Percentiles rank a stretch among this genome's conserved stretches.
phyloP scores from a whole-genome alignment of 1,140 invertebrate genomes.

The Drosophila ercepeae region DNA sequence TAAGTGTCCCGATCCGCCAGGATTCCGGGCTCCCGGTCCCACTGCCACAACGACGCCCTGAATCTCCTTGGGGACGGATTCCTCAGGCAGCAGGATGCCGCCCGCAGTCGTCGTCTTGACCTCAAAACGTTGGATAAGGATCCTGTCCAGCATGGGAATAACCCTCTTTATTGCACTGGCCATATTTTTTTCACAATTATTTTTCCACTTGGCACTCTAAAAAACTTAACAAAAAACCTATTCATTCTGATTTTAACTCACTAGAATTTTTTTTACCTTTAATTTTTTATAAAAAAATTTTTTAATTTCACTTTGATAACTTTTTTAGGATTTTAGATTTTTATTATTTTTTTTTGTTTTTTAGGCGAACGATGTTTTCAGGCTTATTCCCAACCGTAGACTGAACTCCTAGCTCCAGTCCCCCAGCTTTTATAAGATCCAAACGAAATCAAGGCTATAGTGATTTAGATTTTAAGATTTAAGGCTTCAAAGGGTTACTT shows the following conservation, averaged over 20 bases:
- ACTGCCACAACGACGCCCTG: conserved; percentile 97
- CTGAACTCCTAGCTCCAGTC: neutral
- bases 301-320: neutral
- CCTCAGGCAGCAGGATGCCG: conserved; percentile 98
- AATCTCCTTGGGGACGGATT: conserved; percentile 96
- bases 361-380: conserved; percentile 2
- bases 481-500: neutral
- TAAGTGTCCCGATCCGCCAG: conserved; percentile 93
- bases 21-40: conserved; percentile 94
- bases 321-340: neutral
- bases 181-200: conserved; percentile 22
- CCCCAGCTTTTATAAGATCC: neutral
- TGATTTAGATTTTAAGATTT: neutral
- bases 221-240: neutral
- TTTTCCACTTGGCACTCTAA: neutral
- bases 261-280: neutral
- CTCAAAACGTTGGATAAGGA: conserved; percentile 96
- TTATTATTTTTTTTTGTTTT: neutral
- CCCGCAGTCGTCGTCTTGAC: conserved; percentile 97
- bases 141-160: conserved; percentile 97
- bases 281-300: neutral
- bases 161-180: conserved; percentile 89
- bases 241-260: conserved; percentile 3
- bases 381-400: neutral
- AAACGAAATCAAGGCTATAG: conserved; percentile 2